These are phyloP conservation scores for Lanistes nyassanus DNA, from an alignment of 1,140 invertebrate genomes.

Conservation along the genomic window DNA sequence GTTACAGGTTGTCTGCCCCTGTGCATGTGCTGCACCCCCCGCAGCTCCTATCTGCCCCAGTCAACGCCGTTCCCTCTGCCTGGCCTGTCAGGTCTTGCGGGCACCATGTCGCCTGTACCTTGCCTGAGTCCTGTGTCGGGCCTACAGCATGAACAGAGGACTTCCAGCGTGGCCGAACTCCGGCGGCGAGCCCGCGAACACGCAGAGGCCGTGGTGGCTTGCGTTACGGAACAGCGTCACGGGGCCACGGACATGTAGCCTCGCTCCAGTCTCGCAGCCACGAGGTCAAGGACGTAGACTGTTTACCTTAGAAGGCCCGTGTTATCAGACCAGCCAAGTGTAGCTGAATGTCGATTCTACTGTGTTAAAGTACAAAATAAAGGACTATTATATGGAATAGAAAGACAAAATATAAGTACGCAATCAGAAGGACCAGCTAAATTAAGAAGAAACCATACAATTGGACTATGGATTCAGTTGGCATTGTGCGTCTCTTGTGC, in stretches of 20 bases:
- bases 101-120: not conserved
- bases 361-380: too few relatives aligned
- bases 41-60: conserved; percentile 9
- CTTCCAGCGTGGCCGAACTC: conserved; percentile 89
- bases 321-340: too few relatives aligned
- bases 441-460: too few relatives aligned
- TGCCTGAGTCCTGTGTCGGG: conserved; percentile 1
- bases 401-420: too few relatives aligned
- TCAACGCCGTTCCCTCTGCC: conserved; percentile 3
- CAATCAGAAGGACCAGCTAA: too few relatives aligned
- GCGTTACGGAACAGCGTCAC: conserved; percentile 35
- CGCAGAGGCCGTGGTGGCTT: conserved; percentile 59
- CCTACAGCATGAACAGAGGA: conserved; percentile 64
- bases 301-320: too few relatives aligned
- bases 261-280: not conserved
- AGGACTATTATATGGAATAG: too few relatives aligned
- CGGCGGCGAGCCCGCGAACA: conserved; percentile 92
- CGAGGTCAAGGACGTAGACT: too few relatives aligned
- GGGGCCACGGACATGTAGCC: not conserved
- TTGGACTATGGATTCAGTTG: too few relatives aligned
- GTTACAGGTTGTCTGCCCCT: conserved; percentile 45
- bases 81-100: not conserved
- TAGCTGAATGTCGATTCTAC: too few relatives aligned
- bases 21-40: conserved; percentile 40
- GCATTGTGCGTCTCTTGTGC: too few relatives aligned